These are phyloP conservation scores for Dascyllus trimaculatus DNA, from an alignment of 2,113 vertebrate genomes.

Conservation along the genomic window DNA sequence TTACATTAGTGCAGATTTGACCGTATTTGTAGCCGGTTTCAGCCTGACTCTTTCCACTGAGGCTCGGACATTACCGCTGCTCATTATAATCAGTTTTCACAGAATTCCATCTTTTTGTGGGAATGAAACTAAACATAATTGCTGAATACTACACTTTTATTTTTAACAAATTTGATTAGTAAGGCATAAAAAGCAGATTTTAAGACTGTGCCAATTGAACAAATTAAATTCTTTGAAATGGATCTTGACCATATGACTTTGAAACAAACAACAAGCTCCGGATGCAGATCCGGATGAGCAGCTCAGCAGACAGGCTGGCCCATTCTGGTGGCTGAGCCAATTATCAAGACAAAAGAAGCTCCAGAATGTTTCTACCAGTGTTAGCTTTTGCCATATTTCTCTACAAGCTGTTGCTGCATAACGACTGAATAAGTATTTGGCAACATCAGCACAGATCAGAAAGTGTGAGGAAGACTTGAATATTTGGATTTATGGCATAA, in stretches of 20 bases:
- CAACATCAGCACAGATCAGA: slow-evolving; percentile 15
- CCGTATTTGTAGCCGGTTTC: slow-evolving; percentile 31
- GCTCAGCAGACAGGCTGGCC: slow-evolving; percentile 17
- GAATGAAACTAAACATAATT: neutral
- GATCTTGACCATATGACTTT: slow-evolving; percentile 32
- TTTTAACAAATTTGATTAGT: neutral
- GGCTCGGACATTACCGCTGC: slow-evolving; percentile 4
- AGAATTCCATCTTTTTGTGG: neutral
- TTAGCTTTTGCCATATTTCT: slow-evolving; percentile 29
- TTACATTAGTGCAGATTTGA: slow-evolving; percentile 14
- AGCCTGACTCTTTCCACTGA: slow-evolving; percentile 1
- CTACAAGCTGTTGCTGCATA: slow-evolving; percentile 44
- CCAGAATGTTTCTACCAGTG: slow-evolving; percentile 4
- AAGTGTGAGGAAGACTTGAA: neutral
- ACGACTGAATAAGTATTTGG: slow-evolving; percentile 33
- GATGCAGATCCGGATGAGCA: slow-evolving; percentile 27
- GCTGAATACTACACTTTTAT: neutral
- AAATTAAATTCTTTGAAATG: slow-evolving; percentile 20
- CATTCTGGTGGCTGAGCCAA: slow-evolving; percentile 32
- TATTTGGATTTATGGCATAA: neutral
- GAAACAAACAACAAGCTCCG: slow-evolving; percentile 19
- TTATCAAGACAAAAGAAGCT: slow-evolving; percentile 50
- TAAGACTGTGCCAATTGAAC: slow-evolving; percentile 7
- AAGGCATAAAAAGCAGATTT: slow-evolving; percentile 10
- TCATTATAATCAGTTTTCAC: slow-evolving; percentile 3